phyloP scores from a whole-genome alignment of 2,113 vertebrate species.

The Formicarius rufipectus region DNA sequence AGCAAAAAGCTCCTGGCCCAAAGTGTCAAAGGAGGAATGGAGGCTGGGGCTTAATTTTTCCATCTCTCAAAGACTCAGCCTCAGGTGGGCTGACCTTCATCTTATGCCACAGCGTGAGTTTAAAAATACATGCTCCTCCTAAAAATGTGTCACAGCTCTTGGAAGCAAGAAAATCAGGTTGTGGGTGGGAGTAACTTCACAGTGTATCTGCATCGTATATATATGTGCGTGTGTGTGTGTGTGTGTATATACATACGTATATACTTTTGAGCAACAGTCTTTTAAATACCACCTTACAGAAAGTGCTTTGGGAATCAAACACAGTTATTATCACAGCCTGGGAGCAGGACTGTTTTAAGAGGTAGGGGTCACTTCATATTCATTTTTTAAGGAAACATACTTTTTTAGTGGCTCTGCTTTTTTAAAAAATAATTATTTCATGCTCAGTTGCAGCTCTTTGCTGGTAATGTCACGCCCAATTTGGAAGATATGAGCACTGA shows the following conservation, averaged over 20 bases:
- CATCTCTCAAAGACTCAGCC: background rate
- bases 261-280: background rate
- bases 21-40: background rate
- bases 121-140: background rate
- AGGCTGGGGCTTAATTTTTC: background rate
- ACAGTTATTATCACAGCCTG: background rate
- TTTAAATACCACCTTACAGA: constrained; percentile 1
- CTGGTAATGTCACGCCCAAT: background rate
- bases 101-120: background rate
- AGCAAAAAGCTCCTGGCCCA: background rate
- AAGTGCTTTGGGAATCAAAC: background rate
- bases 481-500: background rate
- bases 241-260: too few relatives aligned
- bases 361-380: background rate
- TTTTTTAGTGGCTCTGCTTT: background rate
- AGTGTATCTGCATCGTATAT: background rate
- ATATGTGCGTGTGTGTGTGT: too few relatives aligned
- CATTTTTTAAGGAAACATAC: background rate
- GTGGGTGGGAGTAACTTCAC: constrained; percentile 6
- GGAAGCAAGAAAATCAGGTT: background rate
- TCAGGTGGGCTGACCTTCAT: background rate
- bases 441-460: background rate
- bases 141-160: constrained; percentile 23
- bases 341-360: constrained; percentile 4
- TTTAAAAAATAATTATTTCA: background rate